phyloP scores from a whole-genome alignment of 2,797 vertebrate species.

The Sphaeramia orbicularis region DNA sequence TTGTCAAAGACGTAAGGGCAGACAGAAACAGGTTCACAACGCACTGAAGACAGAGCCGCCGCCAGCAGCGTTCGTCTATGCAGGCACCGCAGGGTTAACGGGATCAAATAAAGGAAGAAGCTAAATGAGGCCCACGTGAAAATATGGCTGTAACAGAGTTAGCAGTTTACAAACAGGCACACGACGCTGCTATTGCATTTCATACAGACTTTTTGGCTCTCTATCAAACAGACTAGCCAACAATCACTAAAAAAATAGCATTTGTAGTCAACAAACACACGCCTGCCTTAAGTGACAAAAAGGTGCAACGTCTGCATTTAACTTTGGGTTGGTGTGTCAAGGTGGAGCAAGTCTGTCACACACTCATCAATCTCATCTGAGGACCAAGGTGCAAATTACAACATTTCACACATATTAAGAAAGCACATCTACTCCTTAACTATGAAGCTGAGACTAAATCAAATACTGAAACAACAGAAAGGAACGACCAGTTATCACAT shows the following conservation, averaged over 20 bases:
- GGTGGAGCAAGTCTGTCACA: slow-evolving; percentile 43
- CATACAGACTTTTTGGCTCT: slow-evolving; percentile 70
- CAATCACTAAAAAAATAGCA: slow-evolving; percentile 18
- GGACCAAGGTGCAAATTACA: slow-evolving; percentile 67
- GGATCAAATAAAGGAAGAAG: slow-evolving; percentile 22
- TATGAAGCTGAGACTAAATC: slow-evolving; percentile 37
- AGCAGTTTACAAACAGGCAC: slow-evolving; percentile 39
- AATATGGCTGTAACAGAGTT: slow-evolving; percentile 67
- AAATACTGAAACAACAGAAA: slow-evolving; percentile 58
- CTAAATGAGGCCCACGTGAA: slow-evolving; percentile 35
- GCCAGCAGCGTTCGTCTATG: slow-evolving; percentile 80
- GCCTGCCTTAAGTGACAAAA: slow-evolving; percentile 48
- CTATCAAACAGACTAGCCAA: slow-evolving; percentile 52
- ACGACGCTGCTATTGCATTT: slow-evolving; percentile 57
- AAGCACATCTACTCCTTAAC: slow-evolving; percentile 33
- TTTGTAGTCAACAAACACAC: slow-evolving; percentile 36
- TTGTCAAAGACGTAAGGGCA: slow-evolving; percentile 52
- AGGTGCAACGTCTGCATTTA: slow-evolving; percentile 74
- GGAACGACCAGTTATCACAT: slow-evolving; percentile 14
- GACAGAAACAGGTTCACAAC: slow-evolving; percentile 33
- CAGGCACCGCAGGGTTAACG: slow-evolving; percentile 45
- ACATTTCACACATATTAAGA: slow-evolving; percentile 45
- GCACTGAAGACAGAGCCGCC: slow-evolving; percentile 59
- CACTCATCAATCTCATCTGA: slow-evolving; percentile 62
- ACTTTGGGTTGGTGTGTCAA: slow-evolving; percentile 69